phyloP scores from a whole-genome alignment of 2,888 invertebrate genomes.

The Morpho helenor region DNA sequence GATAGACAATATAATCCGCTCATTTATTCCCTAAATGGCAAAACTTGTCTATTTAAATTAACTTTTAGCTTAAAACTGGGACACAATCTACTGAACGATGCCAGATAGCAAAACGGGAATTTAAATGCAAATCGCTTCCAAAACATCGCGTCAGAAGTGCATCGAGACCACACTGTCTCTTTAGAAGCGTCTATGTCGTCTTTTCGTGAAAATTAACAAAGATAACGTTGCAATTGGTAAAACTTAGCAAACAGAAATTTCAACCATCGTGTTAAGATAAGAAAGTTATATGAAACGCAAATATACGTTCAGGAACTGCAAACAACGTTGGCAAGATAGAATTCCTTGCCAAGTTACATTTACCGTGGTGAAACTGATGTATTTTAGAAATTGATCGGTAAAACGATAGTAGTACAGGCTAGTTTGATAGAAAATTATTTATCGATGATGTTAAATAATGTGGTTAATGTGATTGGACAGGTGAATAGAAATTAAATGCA shows the following conservation, averaged over 20 bases:
- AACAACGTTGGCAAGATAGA: constrained; percentile 7
- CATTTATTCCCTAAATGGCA: too few relatives aligned
- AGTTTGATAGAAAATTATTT: neutral
- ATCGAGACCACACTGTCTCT: constrained; percentile 25
- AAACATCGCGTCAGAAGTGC: constrained; percentile 27
- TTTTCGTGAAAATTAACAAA: constrained; percentile 17
- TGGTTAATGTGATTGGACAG: constrained; percentile 26
- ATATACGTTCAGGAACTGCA: constrained; percentile 1
- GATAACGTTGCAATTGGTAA: neutral
- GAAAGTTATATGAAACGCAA: neutral
- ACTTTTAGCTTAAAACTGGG: neutral
- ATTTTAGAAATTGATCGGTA: constrained; percentile 6
- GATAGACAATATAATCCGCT: too few relatives aligned
- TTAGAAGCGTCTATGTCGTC: constrained; percentile 27
- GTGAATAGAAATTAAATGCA: constrained; percentile 56
- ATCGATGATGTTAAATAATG: constrained; percentile 1
- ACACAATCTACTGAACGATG: constrained; percentile 2
- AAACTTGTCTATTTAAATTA: neutral
- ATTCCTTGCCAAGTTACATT: constrained; percentile 9
- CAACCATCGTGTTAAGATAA: neutral
- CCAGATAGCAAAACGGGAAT: constrained; percentile 8
- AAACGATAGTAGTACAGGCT: neutral
- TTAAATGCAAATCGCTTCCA: constrained; percentile 24
- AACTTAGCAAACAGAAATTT: neutral
- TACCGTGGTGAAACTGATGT: constrained; percentile 1